Conservation (phyloP, 2,797 vertebrate genomes). For the Nothura maculosa region DNA sequence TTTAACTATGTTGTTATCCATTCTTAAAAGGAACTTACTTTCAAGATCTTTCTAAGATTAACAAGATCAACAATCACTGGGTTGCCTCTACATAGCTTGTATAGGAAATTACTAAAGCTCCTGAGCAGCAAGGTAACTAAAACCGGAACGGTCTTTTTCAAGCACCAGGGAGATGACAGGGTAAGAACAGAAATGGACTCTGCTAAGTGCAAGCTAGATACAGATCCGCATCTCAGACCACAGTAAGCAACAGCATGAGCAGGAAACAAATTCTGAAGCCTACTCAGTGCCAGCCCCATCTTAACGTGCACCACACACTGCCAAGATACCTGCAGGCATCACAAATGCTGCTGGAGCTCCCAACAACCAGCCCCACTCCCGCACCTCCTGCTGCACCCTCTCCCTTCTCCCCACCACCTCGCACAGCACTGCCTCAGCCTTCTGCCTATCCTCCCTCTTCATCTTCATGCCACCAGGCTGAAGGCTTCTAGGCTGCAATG, state of each 20-base stretch:
- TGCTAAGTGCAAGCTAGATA: accelerated
- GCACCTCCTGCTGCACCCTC: not conserved
- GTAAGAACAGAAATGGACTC: not conserved
- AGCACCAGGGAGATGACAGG: not conserved
- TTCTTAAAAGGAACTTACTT: not conserved
- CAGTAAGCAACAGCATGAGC: accelerated
- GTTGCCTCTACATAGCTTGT: not conserved
- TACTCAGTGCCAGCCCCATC: accelerated
- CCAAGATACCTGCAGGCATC: not conserved
- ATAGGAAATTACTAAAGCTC: not conserved
- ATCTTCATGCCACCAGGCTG: not conserved
- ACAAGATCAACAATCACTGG: not conserved
- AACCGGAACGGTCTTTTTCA: not conserved
- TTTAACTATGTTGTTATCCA: not conserved
- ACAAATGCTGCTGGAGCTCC: not conserved
- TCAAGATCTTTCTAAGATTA: too few species aligned
- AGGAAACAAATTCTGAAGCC: accelerated
- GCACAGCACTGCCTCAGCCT: too few species aligned
- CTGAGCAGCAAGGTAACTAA: not conserved
- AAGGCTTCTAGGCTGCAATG: not conserved
- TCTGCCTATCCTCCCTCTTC: not conserved
- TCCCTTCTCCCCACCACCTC: not conserved
- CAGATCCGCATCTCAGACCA: accelerated
- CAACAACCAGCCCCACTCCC: too few species aligned
- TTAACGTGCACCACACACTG: accelerated